Conservation (phyloP, 2,797 vertebrate species). For the Apodemus agrarius region DNA sequence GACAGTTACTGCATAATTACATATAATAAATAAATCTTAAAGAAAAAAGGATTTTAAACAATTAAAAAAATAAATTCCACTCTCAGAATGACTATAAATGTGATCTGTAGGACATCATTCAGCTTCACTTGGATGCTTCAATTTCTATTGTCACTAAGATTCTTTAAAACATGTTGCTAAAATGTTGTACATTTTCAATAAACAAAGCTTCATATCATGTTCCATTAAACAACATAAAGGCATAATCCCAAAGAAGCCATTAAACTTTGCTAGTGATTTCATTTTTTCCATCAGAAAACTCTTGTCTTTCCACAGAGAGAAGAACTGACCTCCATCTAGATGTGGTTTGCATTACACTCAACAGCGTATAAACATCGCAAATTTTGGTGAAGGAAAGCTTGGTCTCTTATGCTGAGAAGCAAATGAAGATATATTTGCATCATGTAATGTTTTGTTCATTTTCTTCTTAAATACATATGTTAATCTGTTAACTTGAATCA, state of each 20-base stretch:
- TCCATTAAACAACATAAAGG: neutral
- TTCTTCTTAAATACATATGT: neutral
- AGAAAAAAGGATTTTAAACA: too few relatives aligned
- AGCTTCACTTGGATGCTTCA: neutral
- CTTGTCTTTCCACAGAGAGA: neutral
- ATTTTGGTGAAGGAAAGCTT: neutral
- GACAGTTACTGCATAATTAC: too few relatives aligned
- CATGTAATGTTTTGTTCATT: neutral
- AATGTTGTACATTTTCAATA: neutral
- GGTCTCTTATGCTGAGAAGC: neutral
- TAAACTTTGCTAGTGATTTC: neutral
- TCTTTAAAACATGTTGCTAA: neutral
- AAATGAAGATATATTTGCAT: conserved; percentile 27
- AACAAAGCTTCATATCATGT: neutral
- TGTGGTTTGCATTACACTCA: neutral
- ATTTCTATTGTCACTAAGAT: neutral
- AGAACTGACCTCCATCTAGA: neutral
- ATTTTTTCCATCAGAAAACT: neutral
- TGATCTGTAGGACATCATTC: fast-evolving
- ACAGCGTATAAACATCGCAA: neutral
- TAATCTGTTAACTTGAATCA: neutral
- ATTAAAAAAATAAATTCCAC: neutral
- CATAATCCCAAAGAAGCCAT: neutral
- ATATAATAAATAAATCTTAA: too few relatives aligned
- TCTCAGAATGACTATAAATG: neutral